Evolutionary conservation across 2,888 invertebrate species (phyloP).

Genomic region (Drosophila pullipes): DNA sequence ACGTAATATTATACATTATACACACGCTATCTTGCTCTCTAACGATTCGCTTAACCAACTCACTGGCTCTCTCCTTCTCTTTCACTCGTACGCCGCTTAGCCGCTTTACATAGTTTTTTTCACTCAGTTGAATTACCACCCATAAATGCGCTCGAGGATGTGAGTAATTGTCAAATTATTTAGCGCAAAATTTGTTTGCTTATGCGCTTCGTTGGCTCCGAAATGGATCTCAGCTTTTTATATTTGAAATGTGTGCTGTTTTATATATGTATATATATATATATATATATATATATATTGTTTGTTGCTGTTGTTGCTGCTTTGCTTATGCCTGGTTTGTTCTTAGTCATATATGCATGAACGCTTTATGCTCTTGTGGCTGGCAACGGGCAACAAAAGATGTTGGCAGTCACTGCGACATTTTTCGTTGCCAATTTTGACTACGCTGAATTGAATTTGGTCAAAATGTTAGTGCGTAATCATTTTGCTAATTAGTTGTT

Average conservation of each 20-base stretch:
- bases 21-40: conserved; percentile 16
- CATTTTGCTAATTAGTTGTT: conserved; percentile 66
- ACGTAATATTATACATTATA: conserved; percentile 16
- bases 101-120: conserved; percentile 54
- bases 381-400: conserved; percentile 11
- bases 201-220: conserved; percentile 82
- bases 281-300: not conserved
- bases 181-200: conserved; percentile 85
- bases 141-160: conserved; percentile 66
- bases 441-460: conserved; percentile 62
- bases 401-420: conserved; percentile 5
- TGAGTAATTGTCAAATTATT: conserved; percentile 85
- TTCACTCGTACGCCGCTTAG: conserved; percentile 8
- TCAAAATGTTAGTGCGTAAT: conserved; percentile 38
- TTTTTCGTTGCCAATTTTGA: conserved; percentile 43
- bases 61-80: conserved; percentile 2
- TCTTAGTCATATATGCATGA: conserved; percentile 82
- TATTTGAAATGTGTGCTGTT: conserved; percentile 39
- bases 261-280: not conserved
- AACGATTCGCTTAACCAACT: conserved; percentile 2
- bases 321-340: conserved; percentile 76
- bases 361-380: conserved; percentile 66
- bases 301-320: conserved; percentile 17
- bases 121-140: conserved; percentile 63
- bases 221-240: conserved; percentile 79